phyloP scores from a whole-genome alignment of 1,140 invertebrate genomes.

The Ceratosolen solmsi region DNA sequence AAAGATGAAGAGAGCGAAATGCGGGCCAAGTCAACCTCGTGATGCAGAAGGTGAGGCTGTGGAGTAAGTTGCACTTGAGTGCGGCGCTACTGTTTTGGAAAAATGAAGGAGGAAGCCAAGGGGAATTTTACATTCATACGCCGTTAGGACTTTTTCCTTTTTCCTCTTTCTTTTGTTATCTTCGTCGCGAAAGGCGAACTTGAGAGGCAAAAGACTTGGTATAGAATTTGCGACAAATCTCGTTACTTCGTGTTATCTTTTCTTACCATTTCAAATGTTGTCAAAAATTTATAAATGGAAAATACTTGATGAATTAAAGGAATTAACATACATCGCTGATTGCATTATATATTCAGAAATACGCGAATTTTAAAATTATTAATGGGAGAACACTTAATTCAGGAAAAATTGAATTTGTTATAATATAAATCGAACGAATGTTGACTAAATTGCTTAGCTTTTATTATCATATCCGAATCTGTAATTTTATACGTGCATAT shows the following conservation, averaged over 20 bases:
- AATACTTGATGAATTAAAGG: no score
- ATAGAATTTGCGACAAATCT: background rate
- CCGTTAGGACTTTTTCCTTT: background rate
- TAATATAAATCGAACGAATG: no score
- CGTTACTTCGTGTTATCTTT: background rate
- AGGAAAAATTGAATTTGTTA: no score
- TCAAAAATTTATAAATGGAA: no score
- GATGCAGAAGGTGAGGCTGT: background rate
- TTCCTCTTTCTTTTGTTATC: background rate
- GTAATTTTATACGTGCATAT: no score
- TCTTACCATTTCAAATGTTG: no score
- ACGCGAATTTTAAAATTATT: no score
- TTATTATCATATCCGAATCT: no score
- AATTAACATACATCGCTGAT: no score
- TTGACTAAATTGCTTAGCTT: no score
- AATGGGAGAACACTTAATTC: no score
- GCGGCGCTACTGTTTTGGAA: background rate
- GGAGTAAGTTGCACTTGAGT: background rate
- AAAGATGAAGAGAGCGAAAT: constrained; percentile 1
- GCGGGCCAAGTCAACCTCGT: background rate
- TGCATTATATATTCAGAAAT: no score
- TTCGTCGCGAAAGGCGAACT: background rate
- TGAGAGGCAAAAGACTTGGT: background rate
- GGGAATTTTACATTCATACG: background rate
- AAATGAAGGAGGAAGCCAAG: background rate